Base-by-base conservation (phyloP, 2,113 vertebrate genomes). In the Nyctibius bracteatus region DNA sequence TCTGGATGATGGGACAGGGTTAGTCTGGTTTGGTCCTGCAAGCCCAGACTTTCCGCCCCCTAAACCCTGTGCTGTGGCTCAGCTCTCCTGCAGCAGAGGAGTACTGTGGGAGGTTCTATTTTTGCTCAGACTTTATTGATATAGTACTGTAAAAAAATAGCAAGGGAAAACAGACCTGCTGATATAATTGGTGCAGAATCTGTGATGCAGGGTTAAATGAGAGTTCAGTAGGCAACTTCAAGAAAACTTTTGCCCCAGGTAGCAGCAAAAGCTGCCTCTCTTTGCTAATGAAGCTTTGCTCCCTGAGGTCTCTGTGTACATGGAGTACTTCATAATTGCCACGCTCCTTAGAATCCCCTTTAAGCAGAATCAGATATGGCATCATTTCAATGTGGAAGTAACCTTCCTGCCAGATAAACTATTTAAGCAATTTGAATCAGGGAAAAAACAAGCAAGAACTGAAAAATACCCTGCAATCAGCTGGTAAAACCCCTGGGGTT, bases 101-200 rank as follows among this genome's bases (percentile, higher is more conserved):
- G 15, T 30, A 2, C 39, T 81, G 83, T 57, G 59, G 89, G 80
- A 95, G 65, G 68, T 74, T 81, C 67, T 84, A 8, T 39, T 88
- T 90, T 68, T 80, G 25, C 41, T 88, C 74, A 65, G 91, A 47
- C 74, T 80, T 58, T 37, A 51, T 65, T 72, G 54, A 67, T 67
- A 17, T 1, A n/a, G 30, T 62, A 54, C 11, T 14, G 9, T 72
- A 39, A 74, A 92, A 68, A 67, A 78, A 62, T 6, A 1, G 1
- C 44, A 52, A 12, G 75, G 33, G 57, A 63, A 85, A 63, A 8
- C 79, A 82, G 75, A 39, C 30, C 46, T 55, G 62, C 52, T 44
- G 37, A 15, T 88, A 6, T 11, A 88, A 77, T 16, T 77, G 67
- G 2, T 66, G 37, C 55, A n/a, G 62, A 70, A 57, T 57, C 37